Conservation (phyloP, 2,797 vertebrate species). For the Tinamus major region DNA sequence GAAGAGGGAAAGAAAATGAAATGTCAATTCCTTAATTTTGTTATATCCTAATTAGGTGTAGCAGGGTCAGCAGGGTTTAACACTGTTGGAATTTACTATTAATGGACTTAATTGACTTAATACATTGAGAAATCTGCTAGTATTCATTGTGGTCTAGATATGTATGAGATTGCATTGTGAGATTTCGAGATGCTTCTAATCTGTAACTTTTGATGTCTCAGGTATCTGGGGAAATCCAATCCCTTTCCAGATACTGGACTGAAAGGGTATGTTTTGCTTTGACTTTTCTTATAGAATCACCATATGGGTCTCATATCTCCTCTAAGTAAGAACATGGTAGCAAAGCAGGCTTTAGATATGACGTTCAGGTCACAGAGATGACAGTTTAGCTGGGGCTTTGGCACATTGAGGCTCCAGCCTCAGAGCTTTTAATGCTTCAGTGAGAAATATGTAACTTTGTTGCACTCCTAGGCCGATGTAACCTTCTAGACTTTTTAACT, state of each 20-base stretch:
- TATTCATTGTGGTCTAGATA: neutral
- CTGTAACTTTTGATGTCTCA: neutral
- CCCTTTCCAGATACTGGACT: neutral
- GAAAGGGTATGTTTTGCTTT: neutral
- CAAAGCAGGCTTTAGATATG: neutral
- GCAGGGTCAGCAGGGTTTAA: neutral
- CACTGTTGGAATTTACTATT: neutral
- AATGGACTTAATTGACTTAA: neutral
- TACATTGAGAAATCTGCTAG: neutral
- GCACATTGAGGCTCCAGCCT: neutral
- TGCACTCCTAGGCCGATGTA: neutral
- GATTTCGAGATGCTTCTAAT: neutral
- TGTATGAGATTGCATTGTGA: neutral
- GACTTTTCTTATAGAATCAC: neutral
- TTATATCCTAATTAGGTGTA: neutral
- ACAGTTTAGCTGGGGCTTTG: neutral
- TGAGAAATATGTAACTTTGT: neutral
- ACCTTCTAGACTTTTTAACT: neutral
- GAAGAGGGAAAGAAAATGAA: neutral
- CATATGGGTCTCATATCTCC: neutral
- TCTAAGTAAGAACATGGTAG: neutral
- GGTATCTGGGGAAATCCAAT: neutral
- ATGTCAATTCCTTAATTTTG: neutral
- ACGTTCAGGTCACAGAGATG: fast-evolving
- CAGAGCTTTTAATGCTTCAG: neutral